These are phyloP conservation scores for Chrysogorgia sp. DNA, from an alignment of 92 coral and sea anemone genomes.

Conservation along the genomic window DNA sequence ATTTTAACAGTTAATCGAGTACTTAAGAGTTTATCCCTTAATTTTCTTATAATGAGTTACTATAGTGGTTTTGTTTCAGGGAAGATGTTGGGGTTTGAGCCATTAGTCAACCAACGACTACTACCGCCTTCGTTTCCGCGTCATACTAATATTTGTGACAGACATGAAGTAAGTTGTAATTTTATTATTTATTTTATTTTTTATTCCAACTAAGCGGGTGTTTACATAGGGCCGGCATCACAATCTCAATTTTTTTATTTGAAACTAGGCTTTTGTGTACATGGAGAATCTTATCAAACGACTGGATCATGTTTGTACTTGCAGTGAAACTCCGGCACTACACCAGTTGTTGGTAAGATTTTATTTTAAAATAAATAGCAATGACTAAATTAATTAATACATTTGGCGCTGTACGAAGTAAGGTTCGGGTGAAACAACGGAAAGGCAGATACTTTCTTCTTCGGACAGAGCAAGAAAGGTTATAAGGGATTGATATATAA, in stretches of 20 bases:
- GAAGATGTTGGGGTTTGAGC: slow-evolving; percentile 94
- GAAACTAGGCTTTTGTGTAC: slow-evolving; percentile 77
- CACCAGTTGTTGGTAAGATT: slow-evolving; percentile 82
- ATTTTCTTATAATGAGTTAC: too few species aligned
- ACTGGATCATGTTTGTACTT: slow-evolving; percentile 78
- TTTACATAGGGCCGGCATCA: neutral
- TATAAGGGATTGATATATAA: too few species aligned
- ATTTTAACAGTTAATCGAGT: too few species aligned
- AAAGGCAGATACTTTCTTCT: too few species aligned
- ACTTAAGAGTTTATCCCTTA: too few species aligned
- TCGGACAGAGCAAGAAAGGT: too few species aligned
- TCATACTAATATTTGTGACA: slow-evolving; percentile 84
- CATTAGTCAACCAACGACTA: slow-evolving; percentile 89
- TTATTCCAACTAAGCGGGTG: too few species aligned
- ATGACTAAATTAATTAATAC: too few species aligned
- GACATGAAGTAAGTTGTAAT: slow-evolving; percentile 67
- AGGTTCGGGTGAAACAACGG: too few species aligned
- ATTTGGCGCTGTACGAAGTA: too few species aligned
- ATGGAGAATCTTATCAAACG: slow-evolving; percentile 75
- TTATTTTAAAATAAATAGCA: too few species aligned
- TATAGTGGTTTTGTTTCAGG: slow-evolving; percentile 62
- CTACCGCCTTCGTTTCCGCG: slow-evolving; percentile 97
- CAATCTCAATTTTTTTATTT: neutral
- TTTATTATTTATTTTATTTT: too few species aligned
- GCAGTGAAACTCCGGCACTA: slow-evolving; percentile 73